Evolutionary conservation across 2,113 vertebrate genomes (phyloP).

Genomic region (Amphilophus citrinellus): DNA sequence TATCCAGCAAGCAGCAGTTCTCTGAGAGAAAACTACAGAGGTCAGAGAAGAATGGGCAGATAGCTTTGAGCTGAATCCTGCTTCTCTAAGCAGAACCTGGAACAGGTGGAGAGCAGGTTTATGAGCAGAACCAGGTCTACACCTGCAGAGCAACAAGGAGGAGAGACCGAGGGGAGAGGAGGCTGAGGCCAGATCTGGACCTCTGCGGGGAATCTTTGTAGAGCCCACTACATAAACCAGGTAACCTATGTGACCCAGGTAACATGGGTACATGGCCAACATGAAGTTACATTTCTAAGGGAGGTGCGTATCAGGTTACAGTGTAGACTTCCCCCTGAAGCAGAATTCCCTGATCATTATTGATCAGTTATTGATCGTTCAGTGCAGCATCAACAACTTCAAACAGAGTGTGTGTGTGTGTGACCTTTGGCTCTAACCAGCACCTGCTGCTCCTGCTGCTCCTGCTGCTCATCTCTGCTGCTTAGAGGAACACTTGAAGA

Average conservation of each 20-base stretch:
- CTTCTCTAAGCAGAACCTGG: background rate
- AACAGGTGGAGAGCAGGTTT: background rate
- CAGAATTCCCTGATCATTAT: too few species aligned
- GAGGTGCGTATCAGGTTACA: too few species aligned
- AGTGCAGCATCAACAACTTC: background rate
- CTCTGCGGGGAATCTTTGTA: too few species aligned
- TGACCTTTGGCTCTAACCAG: conserved; percentile 38
- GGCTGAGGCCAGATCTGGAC: too few species aligned
- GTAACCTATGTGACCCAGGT: too few species aligned
- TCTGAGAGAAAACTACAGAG: background rate
- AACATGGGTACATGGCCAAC: too few species aligned
- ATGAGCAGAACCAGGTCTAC: background rate
- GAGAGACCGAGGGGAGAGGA: background rate
- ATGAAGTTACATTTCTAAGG: too few species aligned
- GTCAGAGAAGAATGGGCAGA: background rate
- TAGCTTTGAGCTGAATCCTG: background rate
- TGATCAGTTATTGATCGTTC: background rate
- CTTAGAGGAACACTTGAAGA: background rate
- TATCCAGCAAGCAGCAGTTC: too few species aligned
- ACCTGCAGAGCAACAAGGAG: background rate
- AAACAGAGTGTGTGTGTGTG: background rate
- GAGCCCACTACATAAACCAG: too few species aligned
- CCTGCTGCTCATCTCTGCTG: conserved; percentile 50
- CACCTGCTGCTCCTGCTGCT: conserved; percentile 43
- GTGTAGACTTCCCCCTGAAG: too few species aligned